Conservation (phyloP, 2,113 vertebrate genomes). For the Bos indicus region DNA sequence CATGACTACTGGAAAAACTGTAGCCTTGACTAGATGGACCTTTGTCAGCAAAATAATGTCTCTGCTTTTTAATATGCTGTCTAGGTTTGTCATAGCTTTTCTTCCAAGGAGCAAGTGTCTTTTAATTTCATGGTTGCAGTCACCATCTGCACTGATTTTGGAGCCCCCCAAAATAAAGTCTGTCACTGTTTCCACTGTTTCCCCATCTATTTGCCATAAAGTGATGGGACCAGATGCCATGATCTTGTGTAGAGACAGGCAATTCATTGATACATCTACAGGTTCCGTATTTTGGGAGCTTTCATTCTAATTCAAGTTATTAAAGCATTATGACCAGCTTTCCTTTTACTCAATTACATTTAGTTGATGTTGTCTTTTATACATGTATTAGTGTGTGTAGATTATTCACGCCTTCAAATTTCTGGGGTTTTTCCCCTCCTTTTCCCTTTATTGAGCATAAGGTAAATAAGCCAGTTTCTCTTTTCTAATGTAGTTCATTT, state of each 20-base stretch:
- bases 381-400: background rate
- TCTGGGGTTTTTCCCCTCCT: fast-evolving
- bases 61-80: background rate
- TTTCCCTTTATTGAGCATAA: background rate
- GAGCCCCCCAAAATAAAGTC: background rate
- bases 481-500: background rate
- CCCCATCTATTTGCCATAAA: background rate
- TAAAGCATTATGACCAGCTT: background rate
- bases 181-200: background rate
- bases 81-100: background rate
- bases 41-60: background rate
- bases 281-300: background rate
- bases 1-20: background rate
- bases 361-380: background rate
- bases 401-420: background rate
- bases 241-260: background rate
- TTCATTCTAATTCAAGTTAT: background rate
- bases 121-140: background rate
- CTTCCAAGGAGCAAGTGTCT: background rate
- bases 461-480: background rate
- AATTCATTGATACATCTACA: background rate
- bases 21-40: background rate
- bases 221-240: background rate
- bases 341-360: background rate
- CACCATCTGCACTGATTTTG: background rate